Conservation (phyloP, 2,888 invertebrate genomes). For the Dynastes grantii region DNA sequence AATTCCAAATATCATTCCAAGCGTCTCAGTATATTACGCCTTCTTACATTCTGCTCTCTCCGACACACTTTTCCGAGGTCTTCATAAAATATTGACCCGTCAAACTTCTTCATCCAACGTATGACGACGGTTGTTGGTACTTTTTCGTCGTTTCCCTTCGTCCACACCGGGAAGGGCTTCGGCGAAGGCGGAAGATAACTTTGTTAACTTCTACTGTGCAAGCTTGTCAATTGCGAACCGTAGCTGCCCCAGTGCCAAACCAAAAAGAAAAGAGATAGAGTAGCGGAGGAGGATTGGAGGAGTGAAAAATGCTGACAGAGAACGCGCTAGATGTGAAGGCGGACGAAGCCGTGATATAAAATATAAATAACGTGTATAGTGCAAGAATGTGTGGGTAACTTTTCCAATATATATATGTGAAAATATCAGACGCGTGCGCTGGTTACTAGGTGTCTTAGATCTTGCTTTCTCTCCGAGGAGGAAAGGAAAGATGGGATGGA, state of each 20-base stretch:
- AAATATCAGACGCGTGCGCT: not conserved
- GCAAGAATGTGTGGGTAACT: constrained; percentile 26
- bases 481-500: no score
- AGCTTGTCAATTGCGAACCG: constrained; percentile 48
- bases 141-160: not conserved
- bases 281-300: no score
- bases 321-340: constrained; percentile 15
- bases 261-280: not conserved
- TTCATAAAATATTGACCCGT: constrained; percentile 56
- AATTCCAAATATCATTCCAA: no score
- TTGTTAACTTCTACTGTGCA: constrained; percentile 47
- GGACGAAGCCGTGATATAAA: constrained; percentile 20
- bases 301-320: not conserved
- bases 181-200: constrained; percentile 40
- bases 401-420: constrained; percentile 39
- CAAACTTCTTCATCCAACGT: constrained; percentile 50
- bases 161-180: not conserved
- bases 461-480: no score
- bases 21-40: no score
- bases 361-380: constrained; percentile 37
- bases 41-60: not conserved
- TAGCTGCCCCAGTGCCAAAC: not conserved
- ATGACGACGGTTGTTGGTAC: not conserved
- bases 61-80: constrained; percentile 23
- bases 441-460: no score